Evolutionary conservation across 2,113 vertebrate genomes (phyloP).

Genomic region (Marcusenius ussheri): DNA sequence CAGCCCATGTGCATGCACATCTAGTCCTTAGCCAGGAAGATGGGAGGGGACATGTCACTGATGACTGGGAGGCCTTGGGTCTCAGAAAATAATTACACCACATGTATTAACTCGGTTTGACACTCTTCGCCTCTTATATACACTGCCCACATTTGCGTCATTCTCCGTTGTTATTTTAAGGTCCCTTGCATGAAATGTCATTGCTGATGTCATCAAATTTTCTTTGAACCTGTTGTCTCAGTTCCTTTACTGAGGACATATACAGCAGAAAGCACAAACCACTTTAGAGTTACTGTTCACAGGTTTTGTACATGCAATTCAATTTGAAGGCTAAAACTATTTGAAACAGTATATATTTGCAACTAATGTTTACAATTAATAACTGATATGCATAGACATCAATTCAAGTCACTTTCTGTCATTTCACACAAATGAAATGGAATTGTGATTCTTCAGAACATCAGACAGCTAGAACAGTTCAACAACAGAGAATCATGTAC

Average conservation of each 20-base stretch:
- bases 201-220: conserved; percentile 3
- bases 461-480: not conserved
- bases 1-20: not conserved
- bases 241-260: not conserved
- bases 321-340: not conserved
- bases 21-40: not conserved
- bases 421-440: not conserved
- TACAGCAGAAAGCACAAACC: not conserved
- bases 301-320: not conserved
- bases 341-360: not conserved
- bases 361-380: not conserved
- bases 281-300: not conserved
- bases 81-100: not conserved
- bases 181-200: conserved; percentile 1
- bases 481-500: not conserved
- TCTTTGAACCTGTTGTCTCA: not conserved
- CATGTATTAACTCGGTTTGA: not conserved
- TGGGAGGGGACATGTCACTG: not conserved
- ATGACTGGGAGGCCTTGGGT: not conserved
- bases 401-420: not conserved
- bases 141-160: not conserved
- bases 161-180: not conserved
- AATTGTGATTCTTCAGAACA: not conserved
- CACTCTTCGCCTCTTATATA: not conserved
- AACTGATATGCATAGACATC: not conserved